Evolutionary conservation across 2,113 vertebrate genomes (phyloP).

Genomic region (Coracopsis vasa): DNA sequence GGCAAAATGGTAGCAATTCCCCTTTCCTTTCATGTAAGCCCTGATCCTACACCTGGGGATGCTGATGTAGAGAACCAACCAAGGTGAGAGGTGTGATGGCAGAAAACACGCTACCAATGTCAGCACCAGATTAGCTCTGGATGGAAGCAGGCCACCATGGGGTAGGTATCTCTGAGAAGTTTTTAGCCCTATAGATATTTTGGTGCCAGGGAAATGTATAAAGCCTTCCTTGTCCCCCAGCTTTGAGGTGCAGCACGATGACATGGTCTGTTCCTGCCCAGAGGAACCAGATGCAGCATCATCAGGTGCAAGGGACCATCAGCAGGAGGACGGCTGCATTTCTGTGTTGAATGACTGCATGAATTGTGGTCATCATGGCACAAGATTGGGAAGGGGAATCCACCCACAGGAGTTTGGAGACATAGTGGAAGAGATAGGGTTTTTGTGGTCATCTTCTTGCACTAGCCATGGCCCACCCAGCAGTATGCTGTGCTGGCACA

Average conservation of each 20-base stretch:
- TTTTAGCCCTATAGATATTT: neutral
- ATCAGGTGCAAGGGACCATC: neutral
- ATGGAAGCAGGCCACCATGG: fast-evolving
- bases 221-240: neutral
- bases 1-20: neutral
- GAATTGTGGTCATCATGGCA: neutral
- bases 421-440: neutral
- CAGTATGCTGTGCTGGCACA: neutral
- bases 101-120: fast-evolving
- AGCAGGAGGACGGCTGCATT: neutral
- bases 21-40: neutral
- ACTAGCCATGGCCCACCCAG: neutral
- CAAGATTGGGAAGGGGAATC: fast-evolving
- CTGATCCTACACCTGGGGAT: neutral
- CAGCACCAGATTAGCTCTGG: neutral
- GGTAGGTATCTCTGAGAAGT: neutral
- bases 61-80: neutral
- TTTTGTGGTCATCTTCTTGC: neutral
- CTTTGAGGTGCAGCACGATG: neutral
- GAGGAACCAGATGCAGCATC: neutral
- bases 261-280: neutral
- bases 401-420: neutral
- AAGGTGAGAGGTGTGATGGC: neutral
- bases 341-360: neutral
- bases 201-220: neutral